phyloP scores from a whole-genome alignment of 2,888 invertebrate species.

The Eilema caniola region DNA sequence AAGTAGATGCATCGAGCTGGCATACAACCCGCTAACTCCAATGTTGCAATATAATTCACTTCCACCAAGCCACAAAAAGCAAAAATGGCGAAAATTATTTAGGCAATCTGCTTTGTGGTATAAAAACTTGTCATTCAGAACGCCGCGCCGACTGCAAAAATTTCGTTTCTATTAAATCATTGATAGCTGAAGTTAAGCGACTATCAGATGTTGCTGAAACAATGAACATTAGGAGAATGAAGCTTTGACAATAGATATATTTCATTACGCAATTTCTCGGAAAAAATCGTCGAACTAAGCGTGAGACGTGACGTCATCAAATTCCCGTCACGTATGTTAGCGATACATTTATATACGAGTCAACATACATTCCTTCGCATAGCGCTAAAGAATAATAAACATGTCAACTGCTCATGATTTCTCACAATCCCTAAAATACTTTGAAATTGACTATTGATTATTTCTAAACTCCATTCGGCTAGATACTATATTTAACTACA shows the following conservation, averaged over 20 bases:
- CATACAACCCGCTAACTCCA: no score
- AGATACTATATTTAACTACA: no score
- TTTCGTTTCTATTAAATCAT: no score
- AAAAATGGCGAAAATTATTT: no score
- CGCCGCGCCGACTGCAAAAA: no score
- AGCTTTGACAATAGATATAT: neutral
- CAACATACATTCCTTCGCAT: neutral
- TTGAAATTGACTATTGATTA: constrained; percentile 10
- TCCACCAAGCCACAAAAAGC: no score
- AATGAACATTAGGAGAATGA: neutral
- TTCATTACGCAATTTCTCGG: neutral
- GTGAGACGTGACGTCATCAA: neutral
- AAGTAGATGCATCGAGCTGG: no score
- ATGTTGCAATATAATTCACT: no score
- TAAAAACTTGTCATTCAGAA: no score
- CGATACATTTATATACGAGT: neutral
- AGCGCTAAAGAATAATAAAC: neutral
- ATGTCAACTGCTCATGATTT: constrained; percentile 11
- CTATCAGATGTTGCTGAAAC: neutral
- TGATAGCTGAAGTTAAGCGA: neutral
- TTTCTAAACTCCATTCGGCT: no score
- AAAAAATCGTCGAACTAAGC: neutral
- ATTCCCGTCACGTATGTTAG: neutral
- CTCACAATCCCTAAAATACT: constrained; percentile 9
- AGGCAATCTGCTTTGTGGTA: no score